Conservation (phyloP, 2,888 invertebrate species). For the Chymomyza procnemis region DNA sequence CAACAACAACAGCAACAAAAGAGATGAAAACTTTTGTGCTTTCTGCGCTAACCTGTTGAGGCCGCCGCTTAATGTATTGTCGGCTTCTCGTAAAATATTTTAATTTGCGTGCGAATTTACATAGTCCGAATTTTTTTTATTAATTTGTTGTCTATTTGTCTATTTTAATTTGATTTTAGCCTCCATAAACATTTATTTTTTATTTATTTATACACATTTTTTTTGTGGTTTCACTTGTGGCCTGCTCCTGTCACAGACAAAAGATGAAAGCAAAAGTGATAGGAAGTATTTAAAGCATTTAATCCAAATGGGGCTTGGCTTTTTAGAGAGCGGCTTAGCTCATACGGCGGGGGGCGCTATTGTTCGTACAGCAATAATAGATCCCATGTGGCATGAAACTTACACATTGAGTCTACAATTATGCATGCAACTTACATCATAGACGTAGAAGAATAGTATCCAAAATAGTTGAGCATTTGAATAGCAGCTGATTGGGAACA, state of each 20-base stretch:
- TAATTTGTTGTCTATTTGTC: constrained; percentile 60
- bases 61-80: constrained; percentile 16
- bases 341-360: not conserved
- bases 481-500: not conserved
- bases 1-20: constrained; percentile 32
- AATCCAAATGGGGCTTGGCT: constrained; percentile 1
- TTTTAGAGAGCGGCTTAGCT: not conserved
- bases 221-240: constrained; percentile 16
- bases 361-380: not conserved
- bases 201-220: constrained; percentile 27
- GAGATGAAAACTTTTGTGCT: constrained; percentile 22
- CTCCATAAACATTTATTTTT: constrained; percentile 38
- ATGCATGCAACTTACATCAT: constrained; percentile 3
- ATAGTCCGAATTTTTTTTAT: constrained; percentile 52
- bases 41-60: constrained; percentile 43
- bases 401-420: not conserved
- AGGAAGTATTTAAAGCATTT: constrained; percentile 1
- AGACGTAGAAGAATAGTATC: not conserved
- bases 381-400: not conserved
- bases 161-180: constrained; percentile 52
- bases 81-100: constrained; percentile 42
- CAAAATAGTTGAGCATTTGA: not conserved
- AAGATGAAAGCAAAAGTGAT: constrained; percentile 10
- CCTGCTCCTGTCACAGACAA: not conserved
- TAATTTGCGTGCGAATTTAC: constrained; percentile 63